Conservation (phyloP, 2,888 invertebrate species). For the Ametastegia equiseti region DNA sequence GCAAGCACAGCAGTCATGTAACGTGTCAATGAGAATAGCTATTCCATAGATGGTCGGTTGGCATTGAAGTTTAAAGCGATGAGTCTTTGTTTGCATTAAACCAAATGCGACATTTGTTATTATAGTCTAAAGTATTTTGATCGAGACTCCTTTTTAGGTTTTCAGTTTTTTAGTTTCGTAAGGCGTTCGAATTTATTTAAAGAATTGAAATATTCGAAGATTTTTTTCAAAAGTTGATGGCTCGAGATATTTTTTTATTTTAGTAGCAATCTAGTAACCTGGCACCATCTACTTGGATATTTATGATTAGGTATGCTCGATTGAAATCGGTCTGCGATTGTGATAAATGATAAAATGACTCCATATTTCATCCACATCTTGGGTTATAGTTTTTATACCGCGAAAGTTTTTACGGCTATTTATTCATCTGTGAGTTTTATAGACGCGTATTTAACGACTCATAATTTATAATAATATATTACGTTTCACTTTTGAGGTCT, state of each 20-base stretch:
- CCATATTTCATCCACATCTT: constrained; percentile 1
- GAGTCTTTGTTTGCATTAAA: constrained; percentile 41
- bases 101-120: constrained; percentile 1
- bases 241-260: neutral
- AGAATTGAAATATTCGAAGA: neutral
- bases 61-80: constrained; percentile 30
- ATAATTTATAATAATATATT: neutral
- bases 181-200: neutral
- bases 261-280: neutral
- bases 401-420: neutral
- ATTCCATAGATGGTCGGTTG: constrained; percentile 28
- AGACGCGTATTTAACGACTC: neutral
- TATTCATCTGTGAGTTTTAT: neutral
- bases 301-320: no score
- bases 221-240: neutral
- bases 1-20: constrained; percentile 4
- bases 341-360: constrained; percentile 21
- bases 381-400: neutral
- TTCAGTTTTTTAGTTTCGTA: neutral
- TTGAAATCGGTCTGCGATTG: neutral
- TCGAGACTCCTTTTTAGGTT: neutral
- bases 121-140: neutral
- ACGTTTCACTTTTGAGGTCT: neutral
- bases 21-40: constrained; percentile 38
- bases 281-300: neutral